Evolutionary conservation across 2,113 vertebrate species (phyloP).

Genomic region (Chionis minor): DNA sequence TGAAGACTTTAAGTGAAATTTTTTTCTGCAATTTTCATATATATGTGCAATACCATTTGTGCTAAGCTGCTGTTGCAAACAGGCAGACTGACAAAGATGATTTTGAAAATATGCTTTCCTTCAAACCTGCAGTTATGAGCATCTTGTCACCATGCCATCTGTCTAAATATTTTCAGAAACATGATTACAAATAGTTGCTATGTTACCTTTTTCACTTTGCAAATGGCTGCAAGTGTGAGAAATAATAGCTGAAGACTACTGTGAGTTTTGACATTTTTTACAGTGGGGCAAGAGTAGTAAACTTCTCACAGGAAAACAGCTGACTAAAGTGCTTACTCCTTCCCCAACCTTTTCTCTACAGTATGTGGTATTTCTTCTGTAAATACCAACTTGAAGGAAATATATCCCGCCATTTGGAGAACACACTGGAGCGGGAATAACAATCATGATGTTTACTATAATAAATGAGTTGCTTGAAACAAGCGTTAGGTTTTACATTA

Average conservation of each 20-base stretch:
- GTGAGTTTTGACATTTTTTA: slow-evolving; percentile 15
- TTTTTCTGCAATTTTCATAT: neutral
- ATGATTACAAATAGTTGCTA: slow-evolving; percentile 24
- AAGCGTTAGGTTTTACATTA: slow-evolving; percentile 19
- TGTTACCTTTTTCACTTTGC: slow-evolving; percentile 4
- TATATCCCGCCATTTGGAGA: slow-evolving; percentile 25
- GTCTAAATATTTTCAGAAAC: slow-evolving; percentile 43
- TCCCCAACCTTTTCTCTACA: neutral
- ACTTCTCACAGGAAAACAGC: neutral
- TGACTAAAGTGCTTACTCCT: neutral
- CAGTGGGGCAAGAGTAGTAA: neutral
- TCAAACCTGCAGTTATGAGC: neutral
- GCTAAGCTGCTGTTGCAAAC: neutral
- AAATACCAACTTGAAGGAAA: slow-evolving; percentile 42
- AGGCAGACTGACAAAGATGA: neutral
- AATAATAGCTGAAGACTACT: neutral
- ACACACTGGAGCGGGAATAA: neutral
- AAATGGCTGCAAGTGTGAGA: neutral
- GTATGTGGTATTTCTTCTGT: neutral
- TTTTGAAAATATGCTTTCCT: slow-evolving; percentile 20
- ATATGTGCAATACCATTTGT: neutral
- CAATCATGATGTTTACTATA: neutral
- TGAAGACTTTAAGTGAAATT: neutral
- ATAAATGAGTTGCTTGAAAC: slow-evolving; percentile 25
- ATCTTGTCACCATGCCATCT: neutral